Conservation (phyloP, 2,113 vertebrate species). For the Protobothrops mucrosquamatus region DNA sequence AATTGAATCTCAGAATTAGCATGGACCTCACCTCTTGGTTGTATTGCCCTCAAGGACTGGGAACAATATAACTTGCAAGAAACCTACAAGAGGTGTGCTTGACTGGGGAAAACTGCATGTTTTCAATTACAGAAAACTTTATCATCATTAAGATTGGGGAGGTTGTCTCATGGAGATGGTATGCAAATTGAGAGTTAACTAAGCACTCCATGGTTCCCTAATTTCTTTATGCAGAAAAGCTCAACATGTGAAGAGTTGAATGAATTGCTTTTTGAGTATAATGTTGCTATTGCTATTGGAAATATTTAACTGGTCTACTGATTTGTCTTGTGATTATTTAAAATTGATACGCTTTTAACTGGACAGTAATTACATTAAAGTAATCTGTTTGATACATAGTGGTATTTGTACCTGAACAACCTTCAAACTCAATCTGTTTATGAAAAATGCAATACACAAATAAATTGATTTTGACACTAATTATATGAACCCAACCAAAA, state of each 20-base stretch:
- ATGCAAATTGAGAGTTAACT: not conserved
- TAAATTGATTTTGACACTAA: not conserved
- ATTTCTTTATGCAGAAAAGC: not conserved
- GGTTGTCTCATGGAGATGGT: not conserved
- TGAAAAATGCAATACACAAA: not conserved
- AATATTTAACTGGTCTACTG: not conserved
- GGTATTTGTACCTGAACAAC: not conserved
- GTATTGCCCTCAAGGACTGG: not conserved
- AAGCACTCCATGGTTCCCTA: not conserved
- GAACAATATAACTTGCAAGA: not conserved
- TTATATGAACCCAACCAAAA: not conserved
- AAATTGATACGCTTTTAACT: not conserved
- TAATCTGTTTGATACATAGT: not conserved
- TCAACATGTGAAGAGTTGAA: not conserved
- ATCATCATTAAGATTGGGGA: not conserved
- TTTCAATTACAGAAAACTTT: not conserved
- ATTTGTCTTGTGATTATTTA: not conserved
- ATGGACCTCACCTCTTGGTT: not conserved
- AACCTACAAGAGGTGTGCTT: not conserved
- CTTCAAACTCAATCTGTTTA: not conserved
- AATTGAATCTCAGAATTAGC: not conserved
- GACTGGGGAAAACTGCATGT: not conserved
- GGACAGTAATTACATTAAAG: not conserved
- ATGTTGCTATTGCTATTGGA: not conserved
- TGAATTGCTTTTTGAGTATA: not conserved